Evolutionary conservation across 2,888 invertebrate genomes (phyloP), one percentile per base, ranked within the genome.

Genomic region (Sturmia bella): DNA sequence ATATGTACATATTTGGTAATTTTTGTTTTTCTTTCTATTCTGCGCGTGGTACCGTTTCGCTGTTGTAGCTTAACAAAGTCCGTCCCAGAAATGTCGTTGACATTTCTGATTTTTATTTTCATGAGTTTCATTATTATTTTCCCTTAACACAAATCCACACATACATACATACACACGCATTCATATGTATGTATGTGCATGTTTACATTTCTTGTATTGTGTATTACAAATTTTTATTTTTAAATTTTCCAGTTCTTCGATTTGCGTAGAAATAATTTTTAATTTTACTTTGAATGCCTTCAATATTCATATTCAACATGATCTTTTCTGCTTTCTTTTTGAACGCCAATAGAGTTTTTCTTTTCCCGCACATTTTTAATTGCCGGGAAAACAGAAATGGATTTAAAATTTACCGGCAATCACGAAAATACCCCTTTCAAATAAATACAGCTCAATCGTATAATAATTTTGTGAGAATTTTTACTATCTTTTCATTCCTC

Each of bases 41-140:
- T 78, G 15, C 52, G 50, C 64, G 24, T 70, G 57, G 57, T 41
- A 75, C 74, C 74, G 64, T 69, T 69, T 80, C 64, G 56, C 37
- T 68, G 61, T 41, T 43, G 24, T 15, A 63, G 19, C 21, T 13
- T 19, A 32, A 4, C 6, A 32, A 12, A 48, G 54, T 27, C 27
- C 21, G 52, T 32, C 32, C 32, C 32, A 32, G 9, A 5, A 7
- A 32, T 32, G 48, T 59, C 37, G 21, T 54, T 19, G 43, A n/a
- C 52, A 61, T 72, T 72, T 50, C 19, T 48, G 19, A 4, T 59
- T 59, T 72, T 19, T 11, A 15, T 41, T 68, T 54, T 3, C n/a
- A n/a, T n/a, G n/a, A n/a, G 13, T 19, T 57, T 37, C 37, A 21
- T 52, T 32, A 7, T 24, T 37, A 4, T 61, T 50, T 63, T 54